Percentiles rank a stretch among this genome's conserved stretches.
phyloP scores from a whole-genome alignment of 2,113 vertebrate genomes.

The Tupaia tana region DNA sequence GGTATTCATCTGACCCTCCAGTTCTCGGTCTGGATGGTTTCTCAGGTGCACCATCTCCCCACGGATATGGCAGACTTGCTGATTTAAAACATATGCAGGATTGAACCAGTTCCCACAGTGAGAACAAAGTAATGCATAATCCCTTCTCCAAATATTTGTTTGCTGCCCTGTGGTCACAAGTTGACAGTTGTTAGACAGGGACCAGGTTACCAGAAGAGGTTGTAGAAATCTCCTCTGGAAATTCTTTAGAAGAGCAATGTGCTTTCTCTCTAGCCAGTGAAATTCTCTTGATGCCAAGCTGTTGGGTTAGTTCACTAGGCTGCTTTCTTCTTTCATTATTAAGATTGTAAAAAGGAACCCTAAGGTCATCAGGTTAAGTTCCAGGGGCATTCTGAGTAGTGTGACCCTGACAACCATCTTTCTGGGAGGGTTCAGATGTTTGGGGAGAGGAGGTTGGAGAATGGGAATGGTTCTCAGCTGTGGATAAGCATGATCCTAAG shows the following conservation, averaged over 20 bases:
- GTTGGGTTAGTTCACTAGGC: slow-evolving; percentile 46
- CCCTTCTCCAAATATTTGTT: slow-evolving; percentile 70
- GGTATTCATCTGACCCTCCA: slow-evolving; percentile 4
- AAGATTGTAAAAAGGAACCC: slow-evolving; percentile 51
- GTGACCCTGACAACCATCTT: slow-evolving; percentile 29
- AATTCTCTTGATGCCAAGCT: slow-evolving; percentile 52
- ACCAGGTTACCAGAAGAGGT: slow-evolving; percentile 65
- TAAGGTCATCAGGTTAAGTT: slow-evolving; percentile 12
- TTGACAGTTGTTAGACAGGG: slow-evolving; percentile 74
- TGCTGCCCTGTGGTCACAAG: slow-evolving; percentile 63
- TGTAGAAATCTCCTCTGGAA: slow-evolving; percentile 64
- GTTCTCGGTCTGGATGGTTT: slow-evolving; percentile 4
- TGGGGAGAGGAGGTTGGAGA: too few species aligned
- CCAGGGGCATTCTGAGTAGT: slow-evolving; percentile 30
- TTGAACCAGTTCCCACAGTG: slow-evolving; percentile 57
- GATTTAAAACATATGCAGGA: slow-evolving; percentile 63
- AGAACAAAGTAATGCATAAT: slow-evolving; percentile 51
- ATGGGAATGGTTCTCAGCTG: background rate
- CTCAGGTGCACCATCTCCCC: background rate
- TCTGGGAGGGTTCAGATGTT: background rate
- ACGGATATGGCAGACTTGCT: slow-evolving; percentile 56
- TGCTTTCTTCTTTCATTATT: slow-evolving; percentile 62
- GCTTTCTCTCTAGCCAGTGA: slow-evolving; percentile 63
- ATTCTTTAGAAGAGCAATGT: slow-evolving; percentile 69
- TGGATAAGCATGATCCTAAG: background rate